These are phyloP conservation scores for Zapornia atra DNA, from an alignment of 2,113 vertebrate species.

Conservation along the genomic window DNA sequence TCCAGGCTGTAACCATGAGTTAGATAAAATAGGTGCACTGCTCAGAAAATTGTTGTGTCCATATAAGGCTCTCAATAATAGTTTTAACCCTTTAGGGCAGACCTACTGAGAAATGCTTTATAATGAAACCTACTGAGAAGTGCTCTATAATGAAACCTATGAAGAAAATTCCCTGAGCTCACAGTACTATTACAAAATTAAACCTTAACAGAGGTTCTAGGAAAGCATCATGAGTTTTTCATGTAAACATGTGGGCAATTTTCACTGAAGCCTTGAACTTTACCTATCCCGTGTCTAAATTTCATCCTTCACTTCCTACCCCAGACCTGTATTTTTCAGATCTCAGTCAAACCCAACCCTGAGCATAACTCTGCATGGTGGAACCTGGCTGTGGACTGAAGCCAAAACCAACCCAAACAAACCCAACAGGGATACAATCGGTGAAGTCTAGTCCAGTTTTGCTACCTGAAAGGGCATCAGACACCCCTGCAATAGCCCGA, in stretches of 20 bases:
- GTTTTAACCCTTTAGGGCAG: background rate
- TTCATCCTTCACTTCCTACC: background rate
- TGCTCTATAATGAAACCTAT: background rate
- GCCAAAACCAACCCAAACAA: background rate
- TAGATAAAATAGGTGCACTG: background rate
- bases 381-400: background rate
- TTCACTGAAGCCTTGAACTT: background rate
- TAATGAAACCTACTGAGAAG: background rate
- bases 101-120: background rate
- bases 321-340: background rate
- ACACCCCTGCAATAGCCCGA: too few relatives aligned
- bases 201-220: background rate
- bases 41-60: background rate
- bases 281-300: background rate
- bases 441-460: background rate
- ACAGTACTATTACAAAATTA: background rate
- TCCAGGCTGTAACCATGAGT: background rate
- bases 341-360: background rate
- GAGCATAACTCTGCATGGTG: background rate
- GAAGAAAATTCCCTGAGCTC: background rate
- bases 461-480: accelerated
- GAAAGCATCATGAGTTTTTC: slow-evolving; percentile 6
- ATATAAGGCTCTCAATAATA: background rate
- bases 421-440: background rate
- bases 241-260: background rate